Evolutionary conservation across 2,113 vertebrate genomes (phyloP).

Genomic region (Cavia aperea): DNA sequence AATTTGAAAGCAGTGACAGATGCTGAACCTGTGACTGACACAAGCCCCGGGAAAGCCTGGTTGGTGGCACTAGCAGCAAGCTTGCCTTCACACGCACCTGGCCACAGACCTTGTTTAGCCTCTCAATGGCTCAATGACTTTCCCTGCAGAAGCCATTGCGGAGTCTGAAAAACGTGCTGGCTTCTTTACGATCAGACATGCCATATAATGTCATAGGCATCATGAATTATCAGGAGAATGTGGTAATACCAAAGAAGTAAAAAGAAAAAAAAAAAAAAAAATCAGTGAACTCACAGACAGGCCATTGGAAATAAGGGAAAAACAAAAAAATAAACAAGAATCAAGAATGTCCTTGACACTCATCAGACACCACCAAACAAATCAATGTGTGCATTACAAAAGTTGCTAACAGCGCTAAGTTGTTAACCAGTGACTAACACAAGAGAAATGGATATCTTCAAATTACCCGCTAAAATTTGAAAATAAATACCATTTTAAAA

Average conservation of each 20-base stretch:
- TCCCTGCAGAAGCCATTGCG: not conserved
- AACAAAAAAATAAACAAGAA: not conserved
- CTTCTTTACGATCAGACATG: not conserved
- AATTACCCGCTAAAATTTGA: not conserved
- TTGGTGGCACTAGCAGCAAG: not conserved
- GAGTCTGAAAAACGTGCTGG: not conserved
- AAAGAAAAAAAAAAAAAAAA: not conserved
- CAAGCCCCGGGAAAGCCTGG: not conserved
- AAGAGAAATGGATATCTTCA: not conserved
- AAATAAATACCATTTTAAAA: not conserved
- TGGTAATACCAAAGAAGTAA: not conserved
- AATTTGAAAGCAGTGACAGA: not conserved
- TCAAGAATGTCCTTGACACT: no score
- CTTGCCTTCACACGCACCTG: rapidly evolving
- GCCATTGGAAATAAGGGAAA: not conserved
- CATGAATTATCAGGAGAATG: not conserved
- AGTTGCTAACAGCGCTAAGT: not conserved
- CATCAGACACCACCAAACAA: not conserved
- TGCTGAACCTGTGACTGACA: not conserved
- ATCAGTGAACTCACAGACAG: not conserved
- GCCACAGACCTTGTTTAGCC: no score
- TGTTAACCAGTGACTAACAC: not conserved
- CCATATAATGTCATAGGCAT: not conserved
- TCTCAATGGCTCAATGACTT: not conserved
- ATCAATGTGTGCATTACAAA: not conserved